These are phyloP conservation scores for Clarias batrachus DNA, from an alignment of 2,113 vertebrate genomes.

Conservation along the genomic window DNA sequence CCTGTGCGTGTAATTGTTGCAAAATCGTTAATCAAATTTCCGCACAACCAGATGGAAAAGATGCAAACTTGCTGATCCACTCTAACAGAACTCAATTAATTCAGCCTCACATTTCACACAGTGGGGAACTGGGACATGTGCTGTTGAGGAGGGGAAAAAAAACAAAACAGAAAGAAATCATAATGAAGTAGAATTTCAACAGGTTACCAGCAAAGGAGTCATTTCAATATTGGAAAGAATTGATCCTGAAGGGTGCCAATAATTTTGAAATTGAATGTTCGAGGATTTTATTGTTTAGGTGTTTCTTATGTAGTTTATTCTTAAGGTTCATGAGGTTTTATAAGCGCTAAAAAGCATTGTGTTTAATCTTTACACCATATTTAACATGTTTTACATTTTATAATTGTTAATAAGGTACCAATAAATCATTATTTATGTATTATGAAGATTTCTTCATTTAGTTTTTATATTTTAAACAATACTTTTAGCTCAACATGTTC, in stretches of 20 bases:
- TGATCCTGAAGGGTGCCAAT: background rate
- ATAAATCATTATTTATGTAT: background rate
- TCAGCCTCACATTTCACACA: conserved; percentile 66
- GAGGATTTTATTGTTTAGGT: background rate
- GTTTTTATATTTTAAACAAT: background rate
- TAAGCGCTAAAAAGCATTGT: background rate
- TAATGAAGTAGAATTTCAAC: background rate
- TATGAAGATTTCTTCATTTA: background rate
- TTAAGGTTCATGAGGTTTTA: background rate
- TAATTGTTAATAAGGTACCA: background rate
- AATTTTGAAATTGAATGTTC: background rate
- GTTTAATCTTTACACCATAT: background rate
- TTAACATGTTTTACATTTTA: background rate
- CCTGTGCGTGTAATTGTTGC: conserved; percentile 47
- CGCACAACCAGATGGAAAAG: conserved; percentile 94
- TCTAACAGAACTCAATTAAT: conserved; percentile 96
- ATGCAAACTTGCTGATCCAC: conserved; percentile 98
- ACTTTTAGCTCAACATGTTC: background rate
- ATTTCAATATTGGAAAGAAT: background rate
- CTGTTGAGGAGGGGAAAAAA: background rate
- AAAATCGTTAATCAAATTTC: conserved; percentile 97
- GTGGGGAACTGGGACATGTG: background rate
- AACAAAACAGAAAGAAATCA: background rate
- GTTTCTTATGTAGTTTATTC: background rate
- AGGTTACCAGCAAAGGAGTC: background rate